These are phyloP conservation scores for Acanthis flammea DNA, from an alignment of 2,797 vertebrate species.

Conservation along the genomic window DNA sequence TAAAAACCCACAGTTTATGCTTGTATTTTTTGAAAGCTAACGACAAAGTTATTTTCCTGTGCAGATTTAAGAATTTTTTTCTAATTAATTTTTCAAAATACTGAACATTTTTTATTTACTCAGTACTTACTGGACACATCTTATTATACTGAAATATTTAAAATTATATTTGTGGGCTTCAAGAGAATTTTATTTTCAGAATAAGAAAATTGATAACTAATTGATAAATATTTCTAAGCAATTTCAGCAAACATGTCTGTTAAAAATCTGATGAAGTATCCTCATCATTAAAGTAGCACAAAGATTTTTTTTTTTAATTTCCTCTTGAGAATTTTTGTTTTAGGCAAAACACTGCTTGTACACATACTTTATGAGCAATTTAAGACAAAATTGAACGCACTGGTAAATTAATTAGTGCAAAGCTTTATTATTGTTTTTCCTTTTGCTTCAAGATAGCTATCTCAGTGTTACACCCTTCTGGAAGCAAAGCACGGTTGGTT, in stretches of 20 bases:
- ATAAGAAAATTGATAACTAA: not conserved
- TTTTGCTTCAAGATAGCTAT: not conserved
- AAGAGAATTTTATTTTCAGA: not conserved
- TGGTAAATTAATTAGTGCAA: not conserved
- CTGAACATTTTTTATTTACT: not conserved
- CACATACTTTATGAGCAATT: not conserved
- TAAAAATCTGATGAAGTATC: not conserved
- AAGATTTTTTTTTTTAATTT: not conserved
- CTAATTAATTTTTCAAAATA: not conserved
- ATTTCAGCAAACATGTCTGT: not conserved
- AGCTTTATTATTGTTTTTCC: not conserved
- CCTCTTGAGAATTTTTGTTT: not conserved
- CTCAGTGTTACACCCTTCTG: not conserved
- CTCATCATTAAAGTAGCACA: not conserved
- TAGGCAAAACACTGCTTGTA: not conserved
- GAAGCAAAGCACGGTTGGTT: not conserved
- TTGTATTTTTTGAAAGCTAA: not conserved
- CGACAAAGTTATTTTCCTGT: not conserved
- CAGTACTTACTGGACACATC: not conserved
- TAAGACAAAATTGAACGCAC: not conserved
- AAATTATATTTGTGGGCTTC: not conserved
- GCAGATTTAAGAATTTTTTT: not conserved
- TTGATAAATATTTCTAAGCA: not conserved
- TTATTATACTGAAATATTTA: not conserved
- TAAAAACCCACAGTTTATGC: not conserved